Evolutionary conservation across 2,113 vertebrate genomes (phyloP), one percentile per base, ranked within the genome.

Genomic region (Carlito syrichta): DNA sequence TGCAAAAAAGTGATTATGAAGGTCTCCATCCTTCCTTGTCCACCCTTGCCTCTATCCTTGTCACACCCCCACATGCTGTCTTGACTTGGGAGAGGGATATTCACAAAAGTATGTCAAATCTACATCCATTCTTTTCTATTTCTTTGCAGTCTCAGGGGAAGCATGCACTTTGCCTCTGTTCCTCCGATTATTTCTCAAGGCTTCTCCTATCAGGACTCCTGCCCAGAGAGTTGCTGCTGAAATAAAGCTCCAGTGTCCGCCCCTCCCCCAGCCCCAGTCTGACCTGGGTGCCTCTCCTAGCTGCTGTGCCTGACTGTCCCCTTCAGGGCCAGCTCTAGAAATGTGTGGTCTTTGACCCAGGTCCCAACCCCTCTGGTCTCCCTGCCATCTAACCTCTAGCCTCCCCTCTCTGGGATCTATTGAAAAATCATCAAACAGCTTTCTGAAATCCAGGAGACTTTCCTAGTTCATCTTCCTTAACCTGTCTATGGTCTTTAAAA

Each of bases 151-250:
- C 30, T 86, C 79, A n/a, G 62, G 73, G 73, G 66, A 71, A 79
- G n/a, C 56, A 88, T 20, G 10, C 22, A 13, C 43, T 66, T 94
- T 52, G 69, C 30, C 52, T 69, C 27, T 66, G n/a, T 22, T 93
- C 45, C 27, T 74, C 60, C 30, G 56, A 91, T 76, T 93, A 68
- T 90, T 95, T 77, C 83, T 86, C 50, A 60, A 94, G 87, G 48
- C 22, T 56, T 73, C 56, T 66, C 79, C 90, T 85, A 50, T n/a
- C 74, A 35, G 30, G 69, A 58, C 38, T 14, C 16, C 54, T 50
- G 23, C 50, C 94, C 16, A 27, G 69, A 62, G 20, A n/a, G 43
- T 48, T 48, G 25, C 76, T 66, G 14, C 52, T 76, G 71, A 92
- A 83, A 58, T 50, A 14, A 69, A 79, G 50, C 14, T 19, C 13